Percentiles rank a stretch among this genome's conserved stretches.
Conservation (phyloP, 1,140 invertebrate species). For the Drosophila rufa region DNA sequence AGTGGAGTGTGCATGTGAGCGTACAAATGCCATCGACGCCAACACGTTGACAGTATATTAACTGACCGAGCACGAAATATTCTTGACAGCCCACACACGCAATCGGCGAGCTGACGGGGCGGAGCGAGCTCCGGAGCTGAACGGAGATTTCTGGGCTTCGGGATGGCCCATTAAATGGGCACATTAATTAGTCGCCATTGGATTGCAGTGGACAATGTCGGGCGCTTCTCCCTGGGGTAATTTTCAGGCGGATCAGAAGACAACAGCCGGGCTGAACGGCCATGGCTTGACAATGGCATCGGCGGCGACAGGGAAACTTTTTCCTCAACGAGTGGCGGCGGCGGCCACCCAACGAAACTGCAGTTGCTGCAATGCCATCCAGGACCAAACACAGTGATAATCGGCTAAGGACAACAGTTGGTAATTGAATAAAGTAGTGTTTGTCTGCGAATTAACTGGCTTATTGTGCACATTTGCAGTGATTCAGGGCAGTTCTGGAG, state of each 20-base stretch:
- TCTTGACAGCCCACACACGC: slow-evolving; percentile 64
- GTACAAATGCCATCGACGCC: slow-evolving; percentile 33
- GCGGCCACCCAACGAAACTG: slow-evolving; percentile 39
- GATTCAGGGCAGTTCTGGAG: neutral
- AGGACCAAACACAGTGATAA: slow-evolving; percentile 29
- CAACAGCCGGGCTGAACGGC: slow-evolving; percentile 14
- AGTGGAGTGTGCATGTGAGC: slow-evolving; percentile 17
- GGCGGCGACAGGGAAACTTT: slow-evolving; percentile 28
- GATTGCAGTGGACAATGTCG: slow-evolving; percentile 56
- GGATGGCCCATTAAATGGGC: slow-evolving; percentile 72
- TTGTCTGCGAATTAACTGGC: neutral
- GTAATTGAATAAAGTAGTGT: slow-evolving; percentile 18
- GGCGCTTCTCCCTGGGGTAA: slow-evolving; percentile 43
- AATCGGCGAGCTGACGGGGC: neutral
- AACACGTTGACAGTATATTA: slow-evolving; percentile 79
- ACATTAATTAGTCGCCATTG: slow-evolving; percentile 80
- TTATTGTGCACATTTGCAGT: neutral
- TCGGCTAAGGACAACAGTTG: slow-evolving; percentile 15
- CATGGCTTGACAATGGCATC: slow-evolving; percentile 23
- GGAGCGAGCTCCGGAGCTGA: neutral
- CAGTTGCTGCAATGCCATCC: slow-evolving; percentile 8
- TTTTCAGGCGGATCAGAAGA: slow-evolving; percentile 30
- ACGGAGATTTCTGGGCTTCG: slow-evolving; percentile 47
- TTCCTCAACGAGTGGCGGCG: neutral
- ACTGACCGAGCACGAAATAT: slow-evolving; percentile 74